Percentiles rank a stretch among this genome's conserved stretches.
Evolutionary conservation across 2,888 invertebrate genomes (phyloP).

Genomic region (Coronaproctus castanopsis): DNA sequence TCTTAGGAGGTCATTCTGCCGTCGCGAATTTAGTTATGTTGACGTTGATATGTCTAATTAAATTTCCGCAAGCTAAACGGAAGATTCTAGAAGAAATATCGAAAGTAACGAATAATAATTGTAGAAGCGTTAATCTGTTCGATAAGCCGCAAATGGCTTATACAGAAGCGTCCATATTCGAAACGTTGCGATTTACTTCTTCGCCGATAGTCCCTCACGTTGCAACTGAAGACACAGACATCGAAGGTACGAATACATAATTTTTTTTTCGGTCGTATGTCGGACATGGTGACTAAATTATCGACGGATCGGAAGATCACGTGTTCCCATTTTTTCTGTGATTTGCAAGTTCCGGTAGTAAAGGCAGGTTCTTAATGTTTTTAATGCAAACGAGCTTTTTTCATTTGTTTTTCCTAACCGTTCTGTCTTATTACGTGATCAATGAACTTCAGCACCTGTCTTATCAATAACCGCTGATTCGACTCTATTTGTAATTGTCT

Average conservation of each 20-base stretch:
- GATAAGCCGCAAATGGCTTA: slow-evolving; percentile 51
- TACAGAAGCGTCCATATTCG: slow-evolving; percentile 60
- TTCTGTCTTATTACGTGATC: no score
- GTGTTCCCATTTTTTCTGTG: no score
- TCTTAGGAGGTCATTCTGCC: slow-evolving; percentile 71
- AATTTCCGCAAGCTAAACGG: slow-evolving; percentile 31
- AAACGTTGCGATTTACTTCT: slow-evolving; percentile 55
- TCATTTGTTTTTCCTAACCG: no score
- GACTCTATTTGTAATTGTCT: no score
- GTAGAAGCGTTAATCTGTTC: slow-evolving; percentile 36
- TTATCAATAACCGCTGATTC: no score
- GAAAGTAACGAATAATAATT: slow-evolving; percentile 32
- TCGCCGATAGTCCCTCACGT: slow-evolving; percentile 83
- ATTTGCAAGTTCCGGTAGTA: no score
- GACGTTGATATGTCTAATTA: slow-evolving; percentile 44
- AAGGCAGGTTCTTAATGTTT: no score
- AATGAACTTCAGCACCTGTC: no score
- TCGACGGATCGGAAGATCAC: no score
- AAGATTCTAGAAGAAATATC: slow-evolving; percentile 51
- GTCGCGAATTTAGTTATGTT: slow-evolving; percentile 67
- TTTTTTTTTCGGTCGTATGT: background rate
- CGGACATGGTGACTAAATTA: no score
- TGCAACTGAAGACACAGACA: slow-evolving; percentile 50
- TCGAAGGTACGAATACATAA: slow-evolving; percentile 30
- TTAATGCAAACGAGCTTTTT: no score